Evolutionary conservation across 30 jellyfish, hydroid and myxozoan genomes (phyloP).

Genomic region (Catostylus mosaicus): DNA sequence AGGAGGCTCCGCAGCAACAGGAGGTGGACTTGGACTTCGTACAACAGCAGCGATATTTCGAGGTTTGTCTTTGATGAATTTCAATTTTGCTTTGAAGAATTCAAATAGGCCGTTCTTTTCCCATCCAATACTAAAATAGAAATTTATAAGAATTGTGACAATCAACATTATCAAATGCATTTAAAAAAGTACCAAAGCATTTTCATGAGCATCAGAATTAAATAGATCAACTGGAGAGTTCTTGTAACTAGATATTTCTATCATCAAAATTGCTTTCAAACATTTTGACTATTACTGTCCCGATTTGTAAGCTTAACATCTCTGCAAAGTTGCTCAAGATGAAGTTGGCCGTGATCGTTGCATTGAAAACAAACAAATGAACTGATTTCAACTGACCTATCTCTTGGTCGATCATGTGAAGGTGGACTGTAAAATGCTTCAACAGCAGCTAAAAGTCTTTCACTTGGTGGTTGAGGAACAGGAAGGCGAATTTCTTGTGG

Average conservation of each 20-base stretch:
- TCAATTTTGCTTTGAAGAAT: slow-evolving; percentile 90
- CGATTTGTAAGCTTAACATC: too few relatives aligned
- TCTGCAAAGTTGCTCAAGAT: too few relatives aligned
- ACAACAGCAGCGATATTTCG: slow-evolving; percentile 77
- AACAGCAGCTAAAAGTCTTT: slow-evolving; percentile 92
- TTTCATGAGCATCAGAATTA: too few relatives aligned
- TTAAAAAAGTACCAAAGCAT: not conserved
- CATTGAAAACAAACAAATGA: too few relatives aligned
- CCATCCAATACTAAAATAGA: slow-evolving; percentile 88
- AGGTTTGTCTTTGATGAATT: slow-evolving; percentile 90
- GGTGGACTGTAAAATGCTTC: slow-evolving; percentile 98
- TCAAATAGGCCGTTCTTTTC: slow-evolving; percentile 98
- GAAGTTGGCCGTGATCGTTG: too few relatives aligned
- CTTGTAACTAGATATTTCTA: too few relatives aligned
- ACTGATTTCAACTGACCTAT: slow-evolving; percentile 84
- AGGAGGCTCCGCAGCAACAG: slow-evolving; percentile 33
- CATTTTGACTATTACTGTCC: too few relatives aligned
- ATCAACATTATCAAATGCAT: not conserved
- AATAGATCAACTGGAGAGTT: too few relatives aligned
- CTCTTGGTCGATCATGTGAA: slow-evolving; percentile 98
- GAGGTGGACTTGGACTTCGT: slow-evolving; percentile 95
- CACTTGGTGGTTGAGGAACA: slow-evolving; percentile 99
- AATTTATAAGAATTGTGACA: not conserved
- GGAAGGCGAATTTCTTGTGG: slow-evolving; percentile 96
- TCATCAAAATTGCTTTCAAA: too few relatives aligned